Evolutionary conservation across 2,113 vertebrate species (phyloP).

Genomic region (Tragelaphus buxtoni): DNA sequence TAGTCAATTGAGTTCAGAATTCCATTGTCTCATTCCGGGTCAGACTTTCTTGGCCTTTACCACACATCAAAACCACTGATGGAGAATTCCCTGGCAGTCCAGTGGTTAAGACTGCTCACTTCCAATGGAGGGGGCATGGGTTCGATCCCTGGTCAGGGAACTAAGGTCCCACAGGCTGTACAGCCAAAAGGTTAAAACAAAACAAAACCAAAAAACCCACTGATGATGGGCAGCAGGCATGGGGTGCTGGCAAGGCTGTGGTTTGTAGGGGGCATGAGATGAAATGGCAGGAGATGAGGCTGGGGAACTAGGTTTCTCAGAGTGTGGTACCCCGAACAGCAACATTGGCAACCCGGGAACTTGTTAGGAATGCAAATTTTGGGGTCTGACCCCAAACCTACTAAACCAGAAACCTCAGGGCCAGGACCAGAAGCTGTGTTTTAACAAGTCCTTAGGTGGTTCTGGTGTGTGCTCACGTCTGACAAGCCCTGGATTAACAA

Average conservation of each 20-base stretch:
- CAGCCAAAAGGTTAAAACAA: not conserved
- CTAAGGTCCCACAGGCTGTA: not conserved
- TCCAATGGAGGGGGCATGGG: not conserved
- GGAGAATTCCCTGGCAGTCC: not conserved
- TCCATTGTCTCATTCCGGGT: not conserved
- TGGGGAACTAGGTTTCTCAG: not conserved
- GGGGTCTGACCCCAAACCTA: not conserved
- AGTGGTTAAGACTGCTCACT: not conserved
- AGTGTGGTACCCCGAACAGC: not conserved
- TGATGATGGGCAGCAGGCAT: not conserved
- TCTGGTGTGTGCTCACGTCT: not conserved
- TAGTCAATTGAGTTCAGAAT: not conserved
- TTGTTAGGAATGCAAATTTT: not conserved
- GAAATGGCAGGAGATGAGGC: not conserved
- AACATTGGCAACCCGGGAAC: not conserved
- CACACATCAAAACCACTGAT: not conserved
- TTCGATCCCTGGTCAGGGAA: not conserved
- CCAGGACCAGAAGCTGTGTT: not conserved
- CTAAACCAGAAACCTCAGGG: not conserved
- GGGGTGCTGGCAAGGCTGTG: not conserved
- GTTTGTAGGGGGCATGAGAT: not conserved
- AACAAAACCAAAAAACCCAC: not conserved
- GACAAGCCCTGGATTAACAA: not conserved
- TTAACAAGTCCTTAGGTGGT: not conserved
- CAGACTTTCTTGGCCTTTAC: not conserved